Evolutionary conservation across 2,888 invertebrate genomes (phyloP).

Genomic region (Coenonympha arcania): DNA sequence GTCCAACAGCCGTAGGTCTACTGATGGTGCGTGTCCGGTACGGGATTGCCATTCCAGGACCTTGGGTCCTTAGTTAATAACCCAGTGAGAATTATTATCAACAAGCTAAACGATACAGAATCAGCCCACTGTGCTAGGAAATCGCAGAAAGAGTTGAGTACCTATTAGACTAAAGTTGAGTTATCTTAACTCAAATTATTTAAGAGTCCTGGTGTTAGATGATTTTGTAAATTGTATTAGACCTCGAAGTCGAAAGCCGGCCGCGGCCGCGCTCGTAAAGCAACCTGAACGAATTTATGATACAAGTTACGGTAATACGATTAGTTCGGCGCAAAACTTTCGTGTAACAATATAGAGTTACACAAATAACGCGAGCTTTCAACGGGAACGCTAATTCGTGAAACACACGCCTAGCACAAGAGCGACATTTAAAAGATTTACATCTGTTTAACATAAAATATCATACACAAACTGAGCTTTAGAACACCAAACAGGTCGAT

Average conservation of each 20-base stretch:
- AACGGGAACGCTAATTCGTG: constrained; percentile 59
- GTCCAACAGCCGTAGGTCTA: too few species aligned
- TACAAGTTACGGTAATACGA: constrained; percentile 19
- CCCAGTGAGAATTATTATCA: too few species aligned
- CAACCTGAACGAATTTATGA: constrained; percentile 10
- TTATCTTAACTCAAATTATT: too few species aligned
- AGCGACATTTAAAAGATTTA: background rate
- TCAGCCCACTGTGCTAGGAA: too few species aligned
- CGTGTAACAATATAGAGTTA: constrained; percentile 26
- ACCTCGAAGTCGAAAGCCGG: constrained; percentile 20
- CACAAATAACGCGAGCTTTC: constrained; percentile 31
- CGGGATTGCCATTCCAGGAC: too few species aligned
- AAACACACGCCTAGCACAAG: constrained; percentile 36
- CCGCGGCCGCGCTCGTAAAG: constrained; percentile 3
- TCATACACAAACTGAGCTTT: background rate
- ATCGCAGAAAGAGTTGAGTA: too few species aligned
- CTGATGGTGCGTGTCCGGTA: too few species aligned
- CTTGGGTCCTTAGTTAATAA: too few species aligned
- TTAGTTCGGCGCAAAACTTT: constrained; percentile 21
- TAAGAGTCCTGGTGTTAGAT: background rate
- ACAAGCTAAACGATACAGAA: too few species aligned
- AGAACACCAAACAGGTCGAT: background rate
- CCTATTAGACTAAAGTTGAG: too few species aligned
- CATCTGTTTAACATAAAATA: background rate
- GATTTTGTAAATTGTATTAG: background rate